Conservation (phyloP, 2,797 vertebrate species). For the Chrysocyon brachyurus region DNA sequence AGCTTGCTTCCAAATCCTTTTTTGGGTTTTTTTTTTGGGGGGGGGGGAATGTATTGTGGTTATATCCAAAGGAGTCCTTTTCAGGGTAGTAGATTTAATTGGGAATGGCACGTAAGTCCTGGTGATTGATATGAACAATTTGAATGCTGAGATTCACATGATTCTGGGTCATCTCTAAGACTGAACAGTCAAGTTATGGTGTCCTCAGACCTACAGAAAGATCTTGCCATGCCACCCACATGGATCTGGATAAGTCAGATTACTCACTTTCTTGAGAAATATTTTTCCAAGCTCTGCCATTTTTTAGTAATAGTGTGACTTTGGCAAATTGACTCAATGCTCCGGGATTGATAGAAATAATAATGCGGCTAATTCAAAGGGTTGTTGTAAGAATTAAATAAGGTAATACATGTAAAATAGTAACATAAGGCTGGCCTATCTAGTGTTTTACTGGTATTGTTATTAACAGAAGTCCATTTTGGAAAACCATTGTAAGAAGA, state of each 20-base stretch:
- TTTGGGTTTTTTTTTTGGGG: rapidly evolving
- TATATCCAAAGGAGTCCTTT: constrained; percentile 29
- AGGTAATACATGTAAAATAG: not conserved
- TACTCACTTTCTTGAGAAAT: not conserved
- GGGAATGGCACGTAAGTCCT: not conserved
- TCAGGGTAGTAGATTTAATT: not conserved
- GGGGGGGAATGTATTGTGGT: not conserved
- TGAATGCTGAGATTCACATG: not conserved
- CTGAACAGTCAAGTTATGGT: not conserved
- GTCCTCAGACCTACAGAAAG: not conserved
- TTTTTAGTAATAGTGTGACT: constrained; percentile 17
- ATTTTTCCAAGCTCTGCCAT: constrained; percentile 3
- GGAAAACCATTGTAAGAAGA: constrained; percentile 36
- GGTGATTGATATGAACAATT: not conserved
- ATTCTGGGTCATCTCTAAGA: not conserved
- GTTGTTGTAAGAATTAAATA: constrained; percentile 20
- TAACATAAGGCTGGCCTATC: not conserved
- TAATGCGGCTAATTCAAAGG: constrained; percentile 21
- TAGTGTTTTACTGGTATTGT: not conserved
- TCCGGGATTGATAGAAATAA: constrained; percentile 6
- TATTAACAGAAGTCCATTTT: not conserved
- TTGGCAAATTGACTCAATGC: not conserved
- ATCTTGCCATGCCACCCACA: not conserved
- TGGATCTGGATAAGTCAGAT: not conserved
- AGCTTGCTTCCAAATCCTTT: not conserved